These are phyloP conservation scores for Coptodon bakossiorum DNA, from an alignment of 2,113 vertebrate species.

Conservation along the genomic window DNA sequence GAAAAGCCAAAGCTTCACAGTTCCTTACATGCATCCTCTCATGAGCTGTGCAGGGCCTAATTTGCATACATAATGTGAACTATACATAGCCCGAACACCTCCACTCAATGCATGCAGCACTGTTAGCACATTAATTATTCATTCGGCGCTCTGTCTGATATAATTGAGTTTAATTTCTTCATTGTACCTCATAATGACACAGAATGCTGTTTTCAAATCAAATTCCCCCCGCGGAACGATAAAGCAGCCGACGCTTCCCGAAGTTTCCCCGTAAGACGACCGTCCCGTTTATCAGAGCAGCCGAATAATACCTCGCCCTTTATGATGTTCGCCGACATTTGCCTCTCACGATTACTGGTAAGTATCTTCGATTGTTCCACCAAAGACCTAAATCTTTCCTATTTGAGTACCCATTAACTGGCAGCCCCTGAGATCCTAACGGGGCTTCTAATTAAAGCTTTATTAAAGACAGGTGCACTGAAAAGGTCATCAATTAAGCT, in stretches of 20 bases:
- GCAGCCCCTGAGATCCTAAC: constrained; percentile 6
- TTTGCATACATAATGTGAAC: not conserved
- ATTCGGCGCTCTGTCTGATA: not conserved
- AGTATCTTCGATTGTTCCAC: constrained; percentile 23
- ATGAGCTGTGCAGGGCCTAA: not conserved
- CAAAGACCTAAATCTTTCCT: constrained; percentile 16
- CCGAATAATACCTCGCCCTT: not conserved
- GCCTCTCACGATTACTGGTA: constrained; percentile 8
- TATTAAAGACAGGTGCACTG: constrained; percentile 16
- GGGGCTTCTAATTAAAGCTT: constrained; percentile 35
- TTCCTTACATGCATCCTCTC: not conserved
- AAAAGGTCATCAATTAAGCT: constrained; percentile 37
- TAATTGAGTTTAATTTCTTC: not conserved
- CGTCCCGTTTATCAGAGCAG: not conserved
- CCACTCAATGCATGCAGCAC: not conserved
- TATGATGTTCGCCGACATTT: constrained; percentile 16
- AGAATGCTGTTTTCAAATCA: not conserved
- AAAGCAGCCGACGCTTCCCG: not conserved
- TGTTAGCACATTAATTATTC: not conserved
- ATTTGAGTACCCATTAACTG: constrained; percentile 22
- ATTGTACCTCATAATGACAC: not conserved
- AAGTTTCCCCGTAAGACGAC: not conserved
- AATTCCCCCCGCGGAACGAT: not conserved
- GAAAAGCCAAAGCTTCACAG: not conserved
- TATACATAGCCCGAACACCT: not conserved